phyloP scores from a whole-genome alignment of 2,888 invertebrate species.

The Petrolisthes cinctipes region DNA sequence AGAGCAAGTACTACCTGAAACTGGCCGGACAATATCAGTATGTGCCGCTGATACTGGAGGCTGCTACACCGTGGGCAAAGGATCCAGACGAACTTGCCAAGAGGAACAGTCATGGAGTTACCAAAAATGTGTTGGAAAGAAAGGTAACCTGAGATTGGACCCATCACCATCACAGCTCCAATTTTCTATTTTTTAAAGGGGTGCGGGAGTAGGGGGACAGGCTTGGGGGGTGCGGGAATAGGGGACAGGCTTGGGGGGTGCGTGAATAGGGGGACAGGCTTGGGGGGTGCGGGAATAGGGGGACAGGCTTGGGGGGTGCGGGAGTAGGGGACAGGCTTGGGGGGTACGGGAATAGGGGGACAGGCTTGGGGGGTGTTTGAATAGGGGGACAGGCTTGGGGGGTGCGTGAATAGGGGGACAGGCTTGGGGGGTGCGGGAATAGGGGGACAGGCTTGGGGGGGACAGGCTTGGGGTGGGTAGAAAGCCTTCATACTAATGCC shows the following conservation, averaged over 20 bases:
- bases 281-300: background rate
- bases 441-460: too few relatives aligned
- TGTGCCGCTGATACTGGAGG: constrained; percentile 68
- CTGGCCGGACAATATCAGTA: constrained; percentile 68
- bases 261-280: too few relatives aligned
- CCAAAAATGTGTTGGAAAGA: constrained; percentile 29
- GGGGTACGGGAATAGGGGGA: too few relatives aligned
- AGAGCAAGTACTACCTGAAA: constrained; percentile 68
- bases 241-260: too few relatives aligned
- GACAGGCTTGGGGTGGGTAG: too few relatives aligned
- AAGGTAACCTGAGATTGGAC: constrained; percentile 32
- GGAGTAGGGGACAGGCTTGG: too few relatives aligned
- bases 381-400: background rate
- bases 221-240: background rate
- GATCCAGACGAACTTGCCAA: constrained; percentile 67
- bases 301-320: background rate
- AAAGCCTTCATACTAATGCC: too few relatives aligned
- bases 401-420: too few relatives aligned
- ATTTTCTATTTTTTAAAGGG: background rate
- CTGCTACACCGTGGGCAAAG: constrained; percentile 69
- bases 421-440: too few relatives aligned
- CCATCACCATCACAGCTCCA: background rate
- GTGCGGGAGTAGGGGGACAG: background rate
- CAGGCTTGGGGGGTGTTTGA: background rate
- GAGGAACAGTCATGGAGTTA: constrained; percentile 61